Conservation (phyloP, 2,113 vertebrate genomes). For the Balaeniceps rex region DNA sequence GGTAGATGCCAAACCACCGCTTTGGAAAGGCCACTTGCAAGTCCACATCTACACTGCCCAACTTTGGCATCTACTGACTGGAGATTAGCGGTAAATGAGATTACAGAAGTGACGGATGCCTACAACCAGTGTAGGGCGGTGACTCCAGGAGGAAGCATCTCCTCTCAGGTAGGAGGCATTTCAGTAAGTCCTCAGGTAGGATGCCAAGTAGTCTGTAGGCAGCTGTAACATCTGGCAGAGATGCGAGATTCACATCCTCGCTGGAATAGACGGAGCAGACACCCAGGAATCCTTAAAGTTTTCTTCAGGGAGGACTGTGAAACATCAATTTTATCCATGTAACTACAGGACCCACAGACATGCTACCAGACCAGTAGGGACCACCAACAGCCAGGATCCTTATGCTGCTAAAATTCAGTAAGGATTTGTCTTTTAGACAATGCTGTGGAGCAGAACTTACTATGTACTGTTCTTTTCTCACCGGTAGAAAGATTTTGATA, state of each 20-base stretch:
- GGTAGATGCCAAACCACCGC: not conserved
- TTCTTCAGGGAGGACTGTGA: not conserved
- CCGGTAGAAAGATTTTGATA: not conserved
- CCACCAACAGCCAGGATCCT: not conserved
- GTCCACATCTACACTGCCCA: not conserved
- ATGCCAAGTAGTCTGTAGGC: not conserved
- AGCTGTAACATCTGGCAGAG: not conserved
- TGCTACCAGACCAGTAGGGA: not conserved
- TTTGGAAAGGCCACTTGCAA: not conserved
- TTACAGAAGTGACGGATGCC: not conserved
- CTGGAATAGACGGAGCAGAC: not conserved
- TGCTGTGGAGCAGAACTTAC: not conserved
- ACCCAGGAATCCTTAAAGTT: not conserved
- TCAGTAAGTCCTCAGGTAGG: not conserved
- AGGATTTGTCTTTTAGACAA: not conserved
- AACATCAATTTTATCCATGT: not conserved
- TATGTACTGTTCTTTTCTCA: not conserved
- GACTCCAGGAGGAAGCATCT: not conserved
- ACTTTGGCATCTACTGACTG: not conserved
- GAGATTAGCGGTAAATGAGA: not conserved
- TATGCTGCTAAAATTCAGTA: not conserved
- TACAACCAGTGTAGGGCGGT: rapidly evolving
- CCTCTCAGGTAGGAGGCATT: not conserved
- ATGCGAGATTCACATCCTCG: not conserved
- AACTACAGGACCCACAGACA: not conserved